Percentiles rank a stretch among this genome's conserved stretches.
These are phyloP conservation scores for Chamaea fasciata DNA, from an alignment of 2,113 vertebrate species.

Conservation along the genomic window DNA sequence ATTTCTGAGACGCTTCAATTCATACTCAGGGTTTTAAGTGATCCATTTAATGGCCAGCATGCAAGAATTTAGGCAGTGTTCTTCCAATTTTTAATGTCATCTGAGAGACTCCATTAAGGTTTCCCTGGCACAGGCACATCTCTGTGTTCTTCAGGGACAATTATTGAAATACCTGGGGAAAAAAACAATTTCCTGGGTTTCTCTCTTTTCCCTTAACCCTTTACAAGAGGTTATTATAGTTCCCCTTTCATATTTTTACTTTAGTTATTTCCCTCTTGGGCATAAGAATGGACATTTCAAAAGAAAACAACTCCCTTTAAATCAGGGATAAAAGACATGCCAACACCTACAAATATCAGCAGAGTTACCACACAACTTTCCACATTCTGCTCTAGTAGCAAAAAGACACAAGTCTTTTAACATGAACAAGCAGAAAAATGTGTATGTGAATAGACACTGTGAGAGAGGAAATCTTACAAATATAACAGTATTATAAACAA, in stretches of 20 bases:
- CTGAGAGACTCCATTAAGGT: not conserved
- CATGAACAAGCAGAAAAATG: not conserved
- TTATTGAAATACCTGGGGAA: not conserved
- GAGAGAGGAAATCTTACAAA: not conserved
- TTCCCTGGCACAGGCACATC: not conserved
- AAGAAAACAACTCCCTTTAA: not conserved
- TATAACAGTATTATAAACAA: not conserved
- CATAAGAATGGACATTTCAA: not conserved
- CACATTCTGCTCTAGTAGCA: not conserved
- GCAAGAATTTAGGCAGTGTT: not conserved
- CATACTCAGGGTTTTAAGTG: not conserved
- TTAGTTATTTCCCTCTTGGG: not conserved
- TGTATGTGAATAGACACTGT: not conserved
- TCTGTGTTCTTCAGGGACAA: not conserved
- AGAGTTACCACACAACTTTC: not conserved
- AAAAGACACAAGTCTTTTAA: not conserved
- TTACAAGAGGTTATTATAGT: not conserved
- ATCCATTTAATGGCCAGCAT: not conserved
- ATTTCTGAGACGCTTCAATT: not conserved
- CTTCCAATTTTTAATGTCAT: not conserved
- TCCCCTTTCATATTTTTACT: not conserved
- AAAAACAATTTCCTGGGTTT: not conserved
- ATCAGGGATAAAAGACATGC: not conserved
- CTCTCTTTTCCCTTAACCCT: not conserved
- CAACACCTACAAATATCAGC: not conserved